Evolutionary conservation across 2,797 vertebrate genomes (phyloP), one percentile per base, ranked within the genome.

Genomic region (Botia almorhae): DNA sequence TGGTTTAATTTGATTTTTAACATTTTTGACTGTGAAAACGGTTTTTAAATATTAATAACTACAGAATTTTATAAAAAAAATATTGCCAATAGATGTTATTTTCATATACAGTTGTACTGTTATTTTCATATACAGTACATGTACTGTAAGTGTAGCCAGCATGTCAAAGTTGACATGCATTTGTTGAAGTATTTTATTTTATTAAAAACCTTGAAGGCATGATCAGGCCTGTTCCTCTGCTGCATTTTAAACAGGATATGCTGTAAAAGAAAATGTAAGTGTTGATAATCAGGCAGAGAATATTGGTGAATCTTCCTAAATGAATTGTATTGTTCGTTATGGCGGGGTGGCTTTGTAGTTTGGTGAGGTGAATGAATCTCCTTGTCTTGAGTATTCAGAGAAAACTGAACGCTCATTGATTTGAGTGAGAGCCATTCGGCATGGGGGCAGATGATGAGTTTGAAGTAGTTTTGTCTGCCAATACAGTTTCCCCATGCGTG

Each of bases 401-500:
- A 78, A 26, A 82, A 83, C 26, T 61, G 43, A 67, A 64, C 48
- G 16, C 74, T 82, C 26, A 17, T 80, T 80, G 16, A 80, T 81
- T 82, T 82, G 68, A 83, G 16, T 82, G 68, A 73, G 17, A 29
- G 26, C 29, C 3, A 13, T 63, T 63, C 68, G 26, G 76, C 67
- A 61, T 61, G 76, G 87, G 80, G 46, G 61, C 48, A 69, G 82
- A 81, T 89, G 88, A 89, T 91, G 87, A 87, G 87, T 91, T 88
- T 88, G 85, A 89, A 88, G 89, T 89, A 58, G 80, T 65, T 46
- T 90, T 90, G 88, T 87, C 83, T 86, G 80, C 80, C 65, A 83
- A 64, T 87, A 75, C 65, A 80, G 46, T 76, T 81, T 70, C 50
- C 19, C 55, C 72, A 61, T 61, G 26, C 63, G 73, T 83, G 76